Percentiles rank a stretch among this genome's conserved stretches.
These are phyloP conservation scores for Bombus waltoni DNA, from an alignment of 1,140 invertebrate species.

Conservation along the genomic window DNA sequence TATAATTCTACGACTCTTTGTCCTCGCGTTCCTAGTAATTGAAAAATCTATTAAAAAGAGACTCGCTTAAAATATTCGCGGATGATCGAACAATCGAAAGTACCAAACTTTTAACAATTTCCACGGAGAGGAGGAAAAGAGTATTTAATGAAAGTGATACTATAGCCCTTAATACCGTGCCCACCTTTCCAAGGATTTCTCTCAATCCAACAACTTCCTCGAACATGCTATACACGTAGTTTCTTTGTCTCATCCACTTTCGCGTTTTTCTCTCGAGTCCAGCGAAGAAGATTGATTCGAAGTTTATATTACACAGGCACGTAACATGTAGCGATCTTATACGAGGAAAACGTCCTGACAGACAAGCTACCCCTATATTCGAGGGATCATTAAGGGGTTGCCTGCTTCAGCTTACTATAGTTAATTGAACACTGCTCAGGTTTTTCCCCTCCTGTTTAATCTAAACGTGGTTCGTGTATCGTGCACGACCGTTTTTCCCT, in stretches of 20 bases:
- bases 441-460: conserved; percentile 10
- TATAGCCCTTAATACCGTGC: neutral
- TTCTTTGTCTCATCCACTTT: neutral
- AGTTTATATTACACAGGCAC: neutral
- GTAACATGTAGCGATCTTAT: conserved; percentile 20
- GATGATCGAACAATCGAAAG: neutral
- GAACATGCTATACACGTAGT: neutral
- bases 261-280: neutral
- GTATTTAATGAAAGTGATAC: neutral
- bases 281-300: conserved; percentile 30
- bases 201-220: neutral
- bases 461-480: neutral
- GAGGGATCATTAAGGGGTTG: conserved; percentile 34
- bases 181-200: conserved; percentile 6
- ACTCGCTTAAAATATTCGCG: conserved; percentile 24
- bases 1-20: neutral
- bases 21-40: neutral
- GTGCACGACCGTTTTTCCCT: neutral
- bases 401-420: conserved; percentile 14
- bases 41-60: neutral
- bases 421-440: conserved; percentile 26
- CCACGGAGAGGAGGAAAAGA: too few species aligned
- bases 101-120: neutral
- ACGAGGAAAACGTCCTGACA: neutral
- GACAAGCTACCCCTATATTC: conserved; percentile 2